phyloP scores from a whole-genome alignment of 2,113 vertebrate species.

The Peromyscus leucopus region DNA sequence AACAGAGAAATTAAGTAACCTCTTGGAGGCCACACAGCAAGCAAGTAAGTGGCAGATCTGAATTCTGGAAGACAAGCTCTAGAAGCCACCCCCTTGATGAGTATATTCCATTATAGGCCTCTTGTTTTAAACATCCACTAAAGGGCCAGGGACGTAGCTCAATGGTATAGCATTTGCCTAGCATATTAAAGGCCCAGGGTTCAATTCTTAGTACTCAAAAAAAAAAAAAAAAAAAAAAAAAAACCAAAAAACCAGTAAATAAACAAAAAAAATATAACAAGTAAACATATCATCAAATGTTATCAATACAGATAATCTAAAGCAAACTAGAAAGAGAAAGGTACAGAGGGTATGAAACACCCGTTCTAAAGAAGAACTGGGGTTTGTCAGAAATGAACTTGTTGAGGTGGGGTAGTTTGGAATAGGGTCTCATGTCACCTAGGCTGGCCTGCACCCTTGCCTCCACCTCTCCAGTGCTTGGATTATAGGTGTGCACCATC shows the following conservation, averaged over 20 bases:
- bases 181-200: neutral
- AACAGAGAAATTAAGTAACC: conserved; percentile 45
- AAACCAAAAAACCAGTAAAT: neutral
- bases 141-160: neutral
- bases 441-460: neutral
- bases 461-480: neutral
- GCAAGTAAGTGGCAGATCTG: neutral
- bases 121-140: conserved; percentile 18
- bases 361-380: neutral
- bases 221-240: neutral
- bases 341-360: neutral
- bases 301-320: neutral
- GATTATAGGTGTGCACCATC: neutral
- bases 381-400: neutral
- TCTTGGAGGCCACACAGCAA: conserved; percentile 25
- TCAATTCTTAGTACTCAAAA: neutral
- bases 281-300: neutral
- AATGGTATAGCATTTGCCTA: neutral
- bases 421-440: neutral
- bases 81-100: neutral
- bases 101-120: neutral
- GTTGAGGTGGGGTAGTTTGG: neutral
- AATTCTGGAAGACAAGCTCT: conserved; percentile 21
- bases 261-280: neutral
- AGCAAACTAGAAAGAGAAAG: conserved; percentile 31